Percentiles rank a stretch among this genome's conserved stretches.
These are phyloP conservation scores for Tetramorium parvispinum DNA, from an alignment of 1,140 invertebrate genomes.

Conservation along the genomic window DNA sequence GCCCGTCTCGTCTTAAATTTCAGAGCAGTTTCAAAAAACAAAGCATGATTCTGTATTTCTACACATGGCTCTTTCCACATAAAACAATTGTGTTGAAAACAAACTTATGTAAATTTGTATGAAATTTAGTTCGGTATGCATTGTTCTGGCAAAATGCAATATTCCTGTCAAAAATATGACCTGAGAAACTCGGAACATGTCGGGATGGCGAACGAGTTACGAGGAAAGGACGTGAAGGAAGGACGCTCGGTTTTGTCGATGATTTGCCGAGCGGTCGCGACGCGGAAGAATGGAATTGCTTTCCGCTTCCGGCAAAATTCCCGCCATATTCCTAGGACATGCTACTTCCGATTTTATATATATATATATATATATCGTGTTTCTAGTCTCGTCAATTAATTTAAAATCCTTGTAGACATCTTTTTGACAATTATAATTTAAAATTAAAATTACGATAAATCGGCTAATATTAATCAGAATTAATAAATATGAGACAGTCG, in stretches of 20 bases:
- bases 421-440: slow-evolving; percentile 11
- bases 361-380: neutral
- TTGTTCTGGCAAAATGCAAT: slow-evolving; percentile 21
- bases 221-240: slow-evolving; percentile 48
- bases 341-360: slow-evolving; percentile 58
- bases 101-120: slow-evolving; percentile 28
- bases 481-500: neutral
- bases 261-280: slow-evolving; percentile 67
- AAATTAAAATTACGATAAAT: neutral
- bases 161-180: slow-evolving; percentile 27
- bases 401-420: neutral
- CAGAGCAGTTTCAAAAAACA: neutral
- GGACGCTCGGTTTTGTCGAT: slow-evolving; percentile 64
- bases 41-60: neutral
- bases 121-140: slow-evolving; percentile 20
- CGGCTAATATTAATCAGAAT: neutral
- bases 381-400: neutral
- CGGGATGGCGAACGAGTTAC: slow-evolving; percentile 63
- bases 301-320: slow-evolving; percentile 75
- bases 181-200: slow-evolving; percentile 11
- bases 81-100: slow-evolving; percentile 10
- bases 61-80: neutral
- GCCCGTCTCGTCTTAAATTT: neutral
- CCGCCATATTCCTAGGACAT: slow-evolving; percentile 70
- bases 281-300: slow-evolving; percentile 74